Conservation (phyloP, 64 coral and sea anemone genomes). For the Dendronephthya gigantea region DNA sequence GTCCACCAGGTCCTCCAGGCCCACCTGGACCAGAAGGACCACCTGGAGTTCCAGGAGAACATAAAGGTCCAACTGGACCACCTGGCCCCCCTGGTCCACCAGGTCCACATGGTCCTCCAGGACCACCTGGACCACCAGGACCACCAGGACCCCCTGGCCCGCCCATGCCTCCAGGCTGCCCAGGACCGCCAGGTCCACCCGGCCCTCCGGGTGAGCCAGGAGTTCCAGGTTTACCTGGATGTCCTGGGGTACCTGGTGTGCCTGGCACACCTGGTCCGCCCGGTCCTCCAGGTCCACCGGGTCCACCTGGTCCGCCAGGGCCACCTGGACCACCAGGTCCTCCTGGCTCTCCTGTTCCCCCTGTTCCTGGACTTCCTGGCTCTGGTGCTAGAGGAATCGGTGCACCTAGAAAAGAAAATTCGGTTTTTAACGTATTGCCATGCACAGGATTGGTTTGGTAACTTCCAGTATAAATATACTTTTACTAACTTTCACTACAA, state of each 20-base stretch:
- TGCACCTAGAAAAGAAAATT: not conserved
- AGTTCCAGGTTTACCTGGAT: conserved; percentile 24
- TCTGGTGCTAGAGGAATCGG: not conserved
- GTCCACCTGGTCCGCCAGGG: conserved; percentile 24
- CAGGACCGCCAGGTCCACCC: conserved; percentile 35
- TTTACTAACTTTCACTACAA: no score
- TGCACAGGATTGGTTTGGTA: conserved; percentile 12
- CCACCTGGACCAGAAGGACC: not conserved
- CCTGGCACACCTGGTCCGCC: conserved; percentile 57
- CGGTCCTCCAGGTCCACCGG: conserved; percentile 43
- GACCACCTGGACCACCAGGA: conserved; percentile 17
- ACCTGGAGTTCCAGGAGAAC: conserved; percentile 1
- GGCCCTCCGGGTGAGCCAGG: conserved; percentile 35
- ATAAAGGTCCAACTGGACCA: not conserved
- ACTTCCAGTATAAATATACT: no score
- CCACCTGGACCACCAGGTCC: conserved; percentile 46
- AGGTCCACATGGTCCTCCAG: conserved; percentile 31
- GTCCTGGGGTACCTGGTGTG: conserved; percentile 11
- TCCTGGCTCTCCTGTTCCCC: not conserved
- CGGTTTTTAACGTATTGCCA: no score
- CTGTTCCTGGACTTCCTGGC: not conserved
- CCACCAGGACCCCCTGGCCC: conserved; percentile 34
- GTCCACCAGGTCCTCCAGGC: not conserved
- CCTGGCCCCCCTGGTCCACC: not conserved
- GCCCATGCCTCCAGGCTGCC: conserved; percentile 23